Evolutionary conservation across 2,797 vertebrate species (phyloP).

Genomic region (Oreonectes daqikongensis): DNA sequence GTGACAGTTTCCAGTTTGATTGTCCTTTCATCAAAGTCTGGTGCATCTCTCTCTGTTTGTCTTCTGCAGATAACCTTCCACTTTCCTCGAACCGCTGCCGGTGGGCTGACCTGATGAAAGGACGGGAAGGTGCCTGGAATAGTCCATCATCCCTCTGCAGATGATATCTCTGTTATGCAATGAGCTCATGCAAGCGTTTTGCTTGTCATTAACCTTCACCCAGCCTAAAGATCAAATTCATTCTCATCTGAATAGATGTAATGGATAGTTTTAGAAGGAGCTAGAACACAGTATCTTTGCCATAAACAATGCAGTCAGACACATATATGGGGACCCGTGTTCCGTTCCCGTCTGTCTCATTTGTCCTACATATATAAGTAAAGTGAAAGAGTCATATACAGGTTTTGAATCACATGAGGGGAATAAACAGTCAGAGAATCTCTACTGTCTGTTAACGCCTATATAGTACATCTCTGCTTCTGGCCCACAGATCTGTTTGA

Average conservation of each 20-base stretch:
- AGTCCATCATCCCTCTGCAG: constrained; percentile 41
- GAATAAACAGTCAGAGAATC: too few relatives aligned
- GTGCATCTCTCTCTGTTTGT: constrained; percentile 16
- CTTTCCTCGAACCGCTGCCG: constrained; percentile 43
- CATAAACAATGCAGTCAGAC: too few relatives aligned
- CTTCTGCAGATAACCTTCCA: constrained; percentile 32
- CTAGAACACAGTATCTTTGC: neutral
- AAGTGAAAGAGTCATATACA: too few relatives aligned
- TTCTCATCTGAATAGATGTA: neutral
- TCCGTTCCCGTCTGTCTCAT: too few relatives aligned
- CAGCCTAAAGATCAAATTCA: constrained; percentile 22
- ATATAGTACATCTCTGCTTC: too few relatives aligned
- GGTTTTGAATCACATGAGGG: too few relatives aligned
- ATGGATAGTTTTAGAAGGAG: neutral
- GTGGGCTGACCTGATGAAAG: constrained; percentile 10
- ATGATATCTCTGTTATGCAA: constrained; percentile 43
- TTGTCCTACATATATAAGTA: too few relatives aligned
- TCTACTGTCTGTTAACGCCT: too few relatives aligned
- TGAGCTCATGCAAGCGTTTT: constrained; percentile 8
- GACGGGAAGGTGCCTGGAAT: constrained; percentile 12
- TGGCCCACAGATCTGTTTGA: neutral
- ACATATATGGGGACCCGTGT: too few relatives aligned
- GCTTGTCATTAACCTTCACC: constrained; percentile 18
- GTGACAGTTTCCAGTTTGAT: constrained; percentile 17
- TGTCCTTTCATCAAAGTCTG: constrained; percentile 32